Percentiles rank a stretch among this genome's conserved stretches.
These are phyloP conservation scores for Scalopus aquaticus DNA, from an alignment of 2,113 vertebrate species.

Conservation along the genomic window DNA sequence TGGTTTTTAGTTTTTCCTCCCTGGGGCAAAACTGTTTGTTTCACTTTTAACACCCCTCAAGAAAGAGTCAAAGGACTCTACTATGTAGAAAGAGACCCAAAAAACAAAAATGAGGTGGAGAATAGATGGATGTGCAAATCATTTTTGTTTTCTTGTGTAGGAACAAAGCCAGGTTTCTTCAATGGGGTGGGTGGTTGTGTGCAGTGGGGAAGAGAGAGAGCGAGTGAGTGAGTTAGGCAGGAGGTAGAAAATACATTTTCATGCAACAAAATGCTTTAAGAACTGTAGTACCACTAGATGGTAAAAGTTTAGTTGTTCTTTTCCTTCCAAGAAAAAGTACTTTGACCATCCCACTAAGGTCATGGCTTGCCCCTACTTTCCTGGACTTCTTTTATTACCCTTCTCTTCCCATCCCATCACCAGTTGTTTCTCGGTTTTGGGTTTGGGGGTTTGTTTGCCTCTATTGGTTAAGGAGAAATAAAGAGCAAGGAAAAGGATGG, in stretches of 20 bases:
- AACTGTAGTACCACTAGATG: neutral
- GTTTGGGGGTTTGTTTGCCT: neutral
- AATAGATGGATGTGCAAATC: neutral
- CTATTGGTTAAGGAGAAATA: neutral
- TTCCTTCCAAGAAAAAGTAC: neutral
- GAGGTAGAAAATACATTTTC: neutral
- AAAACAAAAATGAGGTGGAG: conserved; percentile 37
- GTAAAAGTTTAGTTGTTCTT: neutral
- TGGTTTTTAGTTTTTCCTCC: conserved; percentile 22
- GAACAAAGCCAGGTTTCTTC: neutral
- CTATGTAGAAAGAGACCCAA: conserved; percentile 24
- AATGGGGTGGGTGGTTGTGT: neutral
- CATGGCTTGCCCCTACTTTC: neutral
- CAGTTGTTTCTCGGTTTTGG: neutral
- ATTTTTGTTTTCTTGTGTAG: neutral
- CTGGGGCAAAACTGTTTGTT: conserved; percentile 60
- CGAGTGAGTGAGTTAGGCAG: neutral
- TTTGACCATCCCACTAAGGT: neutral
- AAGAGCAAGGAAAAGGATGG: neutral
- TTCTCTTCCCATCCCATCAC: neutral
- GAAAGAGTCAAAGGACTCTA: conserved; percentile 53
- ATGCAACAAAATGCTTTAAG: neutral
- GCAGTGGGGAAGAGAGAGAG: neutral
- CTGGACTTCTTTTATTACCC: neutral
- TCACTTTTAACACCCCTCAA: conserved; percentile 65